Conservation (phyloP, 2,888 invertebrate species). For the Andricus curvator region DNA sequence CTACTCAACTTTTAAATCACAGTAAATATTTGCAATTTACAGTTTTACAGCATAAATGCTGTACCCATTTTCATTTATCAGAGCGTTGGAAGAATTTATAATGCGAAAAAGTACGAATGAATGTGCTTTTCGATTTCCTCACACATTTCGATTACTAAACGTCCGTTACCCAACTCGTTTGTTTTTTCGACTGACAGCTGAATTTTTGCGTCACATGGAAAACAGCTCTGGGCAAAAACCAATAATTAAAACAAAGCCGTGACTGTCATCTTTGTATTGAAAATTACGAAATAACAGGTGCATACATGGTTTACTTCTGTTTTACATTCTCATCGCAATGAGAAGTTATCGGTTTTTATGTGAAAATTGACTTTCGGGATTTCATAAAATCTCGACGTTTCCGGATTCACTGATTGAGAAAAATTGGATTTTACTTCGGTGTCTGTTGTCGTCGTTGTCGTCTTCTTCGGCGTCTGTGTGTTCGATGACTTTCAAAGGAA, state of each 20-base stretch:
- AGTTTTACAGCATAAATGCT: neutral
- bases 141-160: constrained; percentile 1
- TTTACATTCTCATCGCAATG: too few relatives aligned
- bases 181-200: neutral
- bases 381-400: too few relatives aligned
- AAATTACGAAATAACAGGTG: neutral
- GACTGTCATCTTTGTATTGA: neutral
- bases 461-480: too few relatives aligned
- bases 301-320: neutral
- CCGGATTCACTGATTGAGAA: too few relatives aligned
- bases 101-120: neutral
- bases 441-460: too few relatives aligned
- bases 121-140: neutral
- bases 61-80: neutral
- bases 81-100: neutral
- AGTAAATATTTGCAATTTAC: neutral
- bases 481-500: too few relatives aligned
- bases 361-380: too few relatives aligned
- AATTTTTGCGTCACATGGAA: neutral
- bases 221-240: neutral
- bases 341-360: too few relatives aligned
- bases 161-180: neutral
- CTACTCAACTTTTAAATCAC: neutral
- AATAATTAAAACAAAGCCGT: neutral
- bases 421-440: too few relatives aligned